These are phyloP conservation scores for Halesus radiatus DNA, from an alignment of 1,140 invertebrate species.

Conservation along the genomic window DNA sequence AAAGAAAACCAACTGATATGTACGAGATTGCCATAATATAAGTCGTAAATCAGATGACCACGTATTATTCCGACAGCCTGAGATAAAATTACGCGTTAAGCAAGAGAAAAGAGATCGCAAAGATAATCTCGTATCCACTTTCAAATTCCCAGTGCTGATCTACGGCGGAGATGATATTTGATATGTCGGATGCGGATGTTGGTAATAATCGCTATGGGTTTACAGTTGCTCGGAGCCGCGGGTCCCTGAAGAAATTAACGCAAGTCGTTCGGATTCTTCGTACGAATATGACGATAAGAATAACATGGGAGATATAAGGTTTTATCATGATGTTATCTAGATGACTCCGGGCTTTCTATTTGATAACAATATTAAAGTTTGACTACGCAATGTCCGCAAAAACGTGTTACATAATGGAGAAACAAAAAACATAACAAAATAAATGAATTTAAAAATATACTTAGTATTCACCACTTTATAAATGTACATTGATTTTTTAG, in stretches of 20 bases:
- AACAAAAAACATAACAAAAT: too few relatives aligned
- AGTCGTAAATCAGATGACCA: too few relatives aligned
- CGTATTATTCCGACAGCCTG: background rate
- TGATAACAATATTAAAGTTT: background rate
- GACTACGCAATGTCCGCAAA: too few relatives aligned
- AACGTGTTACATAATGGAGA: too few relatives aligned
- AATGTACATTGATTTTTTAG: too few relatives aligned
- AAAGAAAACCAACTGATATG: too few relatives aligned
- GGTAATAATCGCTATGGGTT: slow-evolving; percentile 1
- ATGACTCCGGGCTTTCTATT: background rate
- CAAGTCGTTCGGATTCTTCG: slow-evolving; percentile 30
- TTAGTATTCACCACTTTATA: too few relatives aligned
- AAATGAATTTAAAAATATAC: too few relatives aligned
- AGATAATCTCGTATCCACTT: slow-evolving; percentile 14
- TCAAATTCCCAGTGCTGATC: slow-evolving; percentile 20
- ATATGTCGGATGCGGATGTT: background rate
- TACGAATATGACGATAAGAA: slow-evolving; percentile 23
- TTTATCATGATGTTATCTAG: background rate
- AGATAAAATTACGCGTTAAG: background rate
- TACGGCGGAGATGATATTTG: slow-evolving; percentile 30
- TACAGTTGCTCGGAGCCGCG: slow-evolving; percentile 2
- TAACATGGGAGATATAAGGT: slow-evolving; percentile 3
- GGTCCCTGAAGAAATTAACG: slow-evolving; percentile 31
- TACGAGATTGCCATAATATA: too few relatives aligned
- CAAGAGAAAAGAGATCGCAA: slow-evolving; percentile 18